Base-by-base conservation (phyloP, 2,888 invertebrate species). In the Drosophila demipolita region DNA sequence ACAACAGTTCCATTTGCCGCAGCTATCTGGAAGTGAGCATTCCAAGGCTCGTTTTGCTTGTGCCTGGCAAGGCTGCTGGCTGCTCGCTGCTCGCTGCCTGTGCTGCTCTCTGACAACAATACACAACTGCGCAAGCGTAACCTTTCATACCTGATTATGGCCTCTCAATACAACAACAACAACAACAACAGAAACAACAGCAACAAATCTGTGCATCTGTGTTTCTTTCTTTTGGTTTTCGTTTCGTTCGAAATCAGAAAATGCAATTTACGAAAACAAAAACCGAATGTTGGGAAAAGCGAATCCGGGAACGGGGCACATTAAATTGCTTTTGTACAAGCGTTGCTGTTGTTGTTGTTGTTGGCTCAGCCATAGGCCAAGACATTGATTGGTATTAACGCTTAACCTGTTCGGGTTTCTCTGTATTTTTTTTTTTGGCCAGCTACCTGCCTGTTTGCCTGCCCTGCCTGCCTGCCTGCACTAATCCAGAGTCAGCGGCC, bases 341-440 rank as follows among this genome's bases (percentile, higher is more conserved):
- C 63, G 67, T 32, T 32, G 64, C 15, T 53, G 55, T n/a, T 52
- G 20, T 23, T 49, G 50, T 20, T 55, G 38, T 38, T 55, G 57
- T 32, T 42, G 57, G n/a, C 32, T 66, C 49, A 66, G 58, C 66
- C 52, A 73, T 66, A 78, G 74, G 69, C 65, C 54, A 70, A 66
- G 61, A 57, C 82, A 86, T 87, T 90, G 91, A 90, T 87, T 87
- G 90, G 90, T 82, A 89, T 90, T 89, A 87, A 87, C 80, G 78
- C 80, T 88, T 77, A 82, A 86, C 88, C 89, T 85, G 83, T 86
- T 88, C 78, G 63, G 72, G 63, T 60, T 67, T 60, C 49, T 49
- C 40, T 52, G 49, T 33, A 26, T 38, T 50, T 45, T 48, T 20
- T 35, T 52, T 36, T 68, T 20, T 38, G 57, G 48, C 45, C 54